Evolutionary conservation across 2,888 invertebrate species (phyloP).

Genomic region (Arrhopalites spinosus): DNA sequence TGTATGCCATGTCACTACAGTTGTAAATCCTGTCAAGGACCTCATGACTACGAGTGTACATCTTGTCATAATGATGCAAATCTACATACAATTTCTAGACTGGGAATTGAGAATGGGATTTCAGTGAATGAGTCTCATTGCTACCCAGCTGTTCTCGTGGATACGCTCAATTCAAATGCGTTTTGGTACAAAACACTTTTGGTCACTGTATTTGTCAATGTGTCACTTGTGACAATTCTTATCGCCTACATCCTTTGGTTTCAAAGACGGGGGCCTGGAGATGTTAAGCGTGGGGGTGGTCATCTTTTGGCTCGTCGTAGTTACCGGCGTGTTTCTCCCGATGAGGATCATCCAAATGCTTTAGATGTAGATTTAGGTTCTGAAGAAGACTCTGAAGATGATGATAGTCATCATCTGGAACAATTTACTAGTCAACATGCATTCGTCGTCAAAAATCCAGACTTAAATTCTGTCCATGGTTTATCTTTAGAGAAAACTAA

Average conservation of each 20-base stretch:
- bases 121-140: slow-evolving; percentile 60
- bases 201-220: slow-evolving; percentile 60
- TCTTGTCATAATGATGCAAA: slow-evolving; percentile 70
- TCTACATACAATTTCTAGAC: slow-evolving; percentile 41
- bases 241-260: slow-evolving; percentile 50
- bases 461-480: background rate
- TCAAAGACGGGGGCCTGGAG: slow-evolving; percentile 26
- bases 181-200: slow-evolving; percentile 63
- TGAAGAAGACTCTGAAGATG: slow-evolving; percentile 29
- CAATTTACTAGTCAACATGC: slow-evolving; percentile 24
- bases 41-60: slow-evolving; percentile 71
- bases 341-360: slow-evolving; percentile 37
- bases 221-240: slow-evolving; percentile 57
- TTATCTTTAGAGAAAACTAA: background rate
- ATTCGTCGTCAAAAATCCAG: slow-evolving; percentile 13
- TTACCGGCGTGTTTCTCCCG: slow-evolving; percentile 46
- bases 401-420: slow-evolving; percentile 1
- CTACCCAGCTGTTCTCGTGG: slow-evolving; percentile 63
- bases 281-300: slow-evolving; percentile 19
- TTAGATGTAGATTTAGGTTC: slow-evolving; percentile 27
- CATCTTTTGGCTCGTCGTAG: slow-evolving; percentile 28
- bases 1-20: slow-evolving; percentile 76
- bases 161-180: slow-evolving; percentile 61
- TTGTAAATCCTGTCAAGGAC: slow-evolving; percentile 72
- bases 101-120: background rate